Base-by-base conservation (phyloP, 2,888 invertebrate species). In the Thereva nobilitata region DNA sequence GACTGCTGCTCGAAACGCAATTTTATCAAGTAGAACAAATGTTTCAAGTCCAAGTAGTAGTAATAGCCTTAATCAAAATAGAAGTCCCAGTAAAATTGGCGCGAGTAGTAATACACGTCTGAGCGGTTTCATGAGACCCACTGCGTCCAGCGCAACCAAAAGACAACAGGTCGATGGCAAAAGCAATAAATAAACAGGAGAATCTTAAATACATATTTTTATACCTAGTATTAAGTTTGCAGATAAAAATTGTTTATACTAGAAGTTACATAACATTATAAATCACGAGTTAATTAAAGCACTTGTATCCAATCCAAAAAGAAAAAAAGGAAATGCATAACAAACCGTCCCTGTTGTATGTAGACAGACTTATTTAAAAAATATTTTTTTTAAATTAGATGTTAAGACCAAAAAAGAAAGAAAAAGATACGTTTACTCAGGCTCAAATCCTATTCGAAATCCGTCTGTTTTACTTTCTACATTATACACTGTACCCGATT, bases 101-200 rank as follows among this genome's bases (percentile, higher is more conserved):
- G 64, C 65, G 68, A 50, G 74, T 64, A 72, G 72, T 6, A 76
- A 69, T 41, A 49, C 74, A 5, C 75, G 80, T 41, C 74, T 84
- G 34, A 81, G 82, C 67, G 86, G 89, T 69, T 93, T 93, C 76
- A 93, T 94, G 93, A 86, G 92, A 74, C 93, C 93, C 1, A 94
- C 94, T 0, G 88, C 93, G 37, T 89, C 93, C 7, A 93, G 93
- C 71, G 86, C 88, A 40, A 92, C 92, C 59, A 90, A 92, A 78
- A 75, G 80, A 3, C 75, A 74, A 49, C 76, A 87, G 50, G 73
- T 71, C 49, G 68, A 66, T 9, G 68, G 52, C 12, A 71, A 68
- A 52, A 64, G 45, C 53, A 64, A 44, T 53, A 53, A 64, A 40
- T 53, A 45, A 45, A 53, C 38, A 7, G 10, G 4, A 38, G 40